These are phyloP conservation scores for Perithous albicinctus DNA, from an alignment of 2,888 invertebrate species.

Conservation along the genomic window DNA sequence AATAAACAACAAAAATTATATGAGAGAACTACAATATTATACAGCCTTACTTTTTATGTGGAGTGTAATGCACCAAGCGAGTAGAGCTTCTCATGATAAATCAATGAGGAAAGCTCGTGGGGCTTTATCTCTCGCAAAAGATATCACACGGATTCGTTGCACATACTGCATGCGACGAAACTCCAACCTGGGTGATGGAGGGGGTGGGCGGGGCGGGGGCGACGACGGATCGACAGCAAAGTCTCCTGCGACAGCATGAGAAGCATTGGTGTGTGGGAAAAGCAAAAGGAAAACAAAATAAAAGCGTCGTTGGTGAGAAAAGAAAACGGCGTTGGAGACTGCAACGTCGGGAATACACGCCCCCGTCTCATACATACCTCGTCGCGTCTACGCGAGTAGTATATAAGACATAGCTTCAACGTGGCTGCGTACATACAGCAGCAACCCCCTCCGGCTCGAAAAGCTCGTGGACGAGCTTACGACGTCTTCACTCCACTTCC, in stretches of 20 bases:
- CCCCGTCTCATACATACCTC: background rate
- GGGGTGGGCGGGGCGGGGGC: no score
- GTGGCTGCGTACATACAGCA: conserved; percentile 42
- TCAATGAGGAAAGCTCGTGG: conserved; percentile 29
- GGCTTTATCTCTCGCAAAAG: conserved; percentile 9
- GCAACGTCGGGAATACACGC: conserved; percentile 27
- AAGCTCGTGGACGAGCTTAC: conserved; percentile 59
- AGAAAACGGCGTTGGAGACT: conserved; percentile 51
- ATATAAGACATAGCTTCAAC: conserved; percentile 47
- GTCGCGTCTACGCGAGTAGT: conserved; percentile 24
- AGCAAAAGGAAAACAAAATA: conserved; percentile 32
- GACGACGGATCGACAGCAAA: conserved; percentile 49
- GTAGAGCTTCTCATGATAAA: conserved; percentile 21
- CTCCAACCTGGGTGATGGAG: background rate
- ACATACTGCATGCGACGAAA: background rate
- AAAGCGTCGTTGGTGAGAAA: conserved; percentile 44
- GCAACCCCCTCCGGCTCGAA: conserved; percentile 48
- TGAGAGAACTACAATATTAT: background rate
- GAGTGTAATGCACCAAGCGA: background rate
- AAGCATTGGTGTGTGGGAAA: conserved; percentile 34
- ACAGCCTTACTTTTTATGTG: background rate
- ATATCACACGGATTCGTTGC: conserved; percentile 33
- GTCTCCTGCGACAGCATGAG: conserved; percentile 31
- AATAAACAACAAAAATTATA: no score
- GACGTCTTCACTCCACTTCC: conserved; percentile 44